Percentiles rank a stretch among this genome's conserved stretches.
phyloP scores from a whole-genome alignment of 2,888 invertebrate genomes.

The Dorcus parallelipipedus region DNA sequence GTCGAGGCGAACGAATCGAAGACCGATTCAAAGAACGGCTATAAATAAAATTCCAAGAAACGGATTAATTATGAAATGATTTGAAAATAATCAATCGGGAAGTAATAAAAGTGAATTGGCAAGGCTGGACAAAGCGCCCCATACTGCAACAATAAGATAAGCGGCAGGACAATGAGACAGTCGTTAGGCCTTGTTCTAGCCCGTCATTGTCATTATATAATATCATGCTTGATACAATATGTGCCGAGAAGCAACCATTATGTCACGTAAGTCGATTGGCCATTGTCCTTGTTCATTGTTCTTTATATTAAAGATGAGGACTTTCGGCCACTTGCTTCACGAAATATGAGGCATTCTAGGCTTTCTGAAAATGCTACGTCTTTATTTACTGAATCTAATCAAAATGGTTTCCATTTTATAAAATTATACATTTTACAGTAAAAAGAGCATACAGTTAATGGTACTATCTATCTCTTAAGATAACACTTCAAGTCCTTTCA shows the following conservation, averaged over 20 bases:
- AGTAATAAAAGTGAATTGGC: slow-evolving; percentile 38
- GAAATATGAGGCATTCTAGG: not conserved
- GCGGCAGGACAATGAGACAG: slow-evolving; percentile 34
- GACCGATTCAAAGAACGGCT: not conserved
- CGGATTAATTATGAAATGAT: slow-evolving; percentile 44
- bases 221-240: slow-evolving; percentile 50
- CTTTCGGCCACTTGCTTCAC: slow-evolving; percentile 8
- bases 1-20: too few relatives aligned
- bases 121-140: slow-evolving; percentile 32
- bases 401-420: too few relatives aligned
- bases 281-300: slow-evolving; percentile 46
- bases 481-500: too few relatives aligned
- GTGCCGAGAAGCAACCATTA: slow-evolving; percentile 45
- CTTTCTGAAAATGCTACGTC: not conserved
- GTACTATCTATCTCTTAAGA: too few relatives aligned
- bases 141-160: slow-evolving; percentile 36
- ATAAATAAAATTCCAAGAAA: slow-evolving; percentile 22
- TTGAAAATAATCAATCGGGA: slow-evolving; percentile 39
- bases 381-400: not conserved
- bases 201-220: slow-evolving; percentile 49
- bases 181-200: slow-evolving; percentile 44
- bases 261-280: slow-evolving; percentile 50
- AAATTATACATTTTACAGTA: not conserved
- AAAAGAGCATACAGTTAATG: not conserved
- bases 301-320: slow-evolving; percentile 44